A percentile compares a stretch with the other conserved stretches of the same genome.
phyloP scores from a whole-genome alignment of 2,888 invertebrate species.

The Heliconius ismenius region DNA sequence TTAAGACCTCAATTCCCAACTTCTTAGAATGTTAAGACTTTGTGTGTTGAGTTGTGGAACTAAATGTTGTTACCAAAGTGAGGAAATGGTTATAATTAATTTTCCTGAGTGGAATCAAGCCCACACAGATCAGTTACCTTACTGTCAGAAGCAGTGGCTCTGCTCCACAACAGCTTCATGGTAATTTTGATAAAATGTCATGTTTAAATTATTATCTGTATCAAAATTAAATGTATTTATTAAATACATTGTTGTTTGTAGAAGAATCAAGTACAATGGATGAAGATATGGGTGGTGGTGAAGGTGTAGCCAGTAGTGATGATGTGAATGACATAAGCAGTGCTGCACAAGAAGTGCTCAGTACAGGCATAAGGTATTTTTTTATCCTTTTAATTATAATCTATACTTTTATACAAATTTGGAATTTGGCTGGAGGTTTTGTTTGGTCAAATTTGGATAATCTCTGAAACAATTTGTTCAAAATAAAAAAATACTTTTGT shows the following conservation, averaged over 20 bases:
- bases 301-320: conserved; percentile 78
- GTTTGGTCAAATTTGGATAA: not conserved
- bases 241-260: conserved; percentile 42
- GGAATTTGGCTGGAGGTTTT: not conserved
- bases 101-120: not conserved
- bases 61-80: not conserved
- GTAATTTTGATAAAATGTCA: no score
- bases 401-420: not conserved
- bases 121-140: no score
- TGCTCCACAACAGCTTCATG: no score
- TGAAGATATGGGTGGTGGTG: conserved; percentile 77
- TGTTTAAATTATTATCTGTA: no score
- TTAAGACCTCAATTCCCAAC: not conserved
- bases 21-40: not conserved
- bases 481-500: no score
- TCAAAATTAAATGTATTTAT: no score
- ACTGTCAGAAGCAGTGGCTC: no score
- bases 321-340: conserved; percentile 79
- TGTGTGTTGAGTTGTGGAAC: not conserved
- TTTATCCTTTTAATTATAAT: not conserved
- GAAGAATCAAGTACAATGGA: conserved; percentile 80
- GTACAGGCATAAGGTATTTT: conserved; percentile 56
- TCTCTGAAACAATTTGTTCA: not conserved
- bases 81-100: not conserved
- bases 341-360: conserved; percentile 70